phyloP scores from a whole-genome alignment of 2,113 vertebrate genomes.

The Melanostigma gelatinosum region DNA sequence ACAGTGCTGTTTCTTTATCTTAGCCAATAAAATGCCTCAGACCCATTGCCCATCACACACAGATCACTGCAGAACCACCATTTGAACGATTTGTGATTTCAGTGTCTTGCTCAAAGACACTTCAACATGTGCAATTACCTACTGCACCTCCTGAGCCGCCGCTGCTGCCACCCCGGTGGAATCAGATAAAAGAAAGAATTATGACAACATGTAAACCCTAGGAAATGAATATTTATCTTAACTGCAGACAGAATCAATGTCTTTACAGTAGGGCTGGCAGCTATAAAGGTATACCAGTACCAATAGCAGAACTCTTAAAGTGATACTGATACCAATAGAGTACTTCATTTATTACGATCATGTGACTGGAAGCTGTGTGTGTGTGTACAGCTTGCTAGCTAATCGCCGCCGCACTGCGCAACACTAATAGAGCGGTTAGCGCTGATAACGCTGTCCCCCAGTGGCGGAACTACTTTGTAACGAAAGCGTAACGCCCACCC shows the following conservation, averaged over 20 bases:
- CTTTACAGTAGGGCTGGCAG: not conserved
- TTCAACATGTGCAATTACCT: not conserved
- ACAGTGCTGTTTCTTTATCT: not conserved
- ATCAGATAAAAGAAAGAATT: not conserved
- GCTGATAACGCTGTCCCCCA: no score
- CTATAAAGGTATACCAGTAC: not conserved
- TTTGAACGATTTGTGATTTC: not conserved
- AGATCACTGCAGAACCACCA: no score
- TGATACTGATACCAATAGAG: no score
- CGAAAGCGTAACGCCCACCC: no score
- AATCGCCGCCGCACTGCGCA: no score
- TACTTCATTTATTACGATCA: no score
- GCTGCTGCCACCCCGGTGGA: not conserved
- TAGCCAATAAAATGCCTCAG: not conserved
- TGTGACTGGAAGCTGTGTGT: no score
- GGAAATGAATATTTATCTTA: not conserved
- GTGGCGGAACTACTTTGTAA: no score
- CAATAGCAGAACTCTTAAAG: no score
- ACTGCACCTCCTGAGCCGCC: not conserved
- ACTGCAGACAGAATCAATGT: not conserved
- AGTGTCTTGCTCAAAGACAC: not conserved
- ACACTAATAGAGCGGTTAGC: no score
- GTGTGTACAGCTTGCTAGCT: no score
- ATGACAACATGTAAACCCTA: not conserved
- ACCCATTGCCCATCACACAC: not conserved